These are phyloP conservation scores for Podarcis raffonei DNA, from an alignment of 2,113 vertebrate genomes.

Conservation along the genomic window DNA sequence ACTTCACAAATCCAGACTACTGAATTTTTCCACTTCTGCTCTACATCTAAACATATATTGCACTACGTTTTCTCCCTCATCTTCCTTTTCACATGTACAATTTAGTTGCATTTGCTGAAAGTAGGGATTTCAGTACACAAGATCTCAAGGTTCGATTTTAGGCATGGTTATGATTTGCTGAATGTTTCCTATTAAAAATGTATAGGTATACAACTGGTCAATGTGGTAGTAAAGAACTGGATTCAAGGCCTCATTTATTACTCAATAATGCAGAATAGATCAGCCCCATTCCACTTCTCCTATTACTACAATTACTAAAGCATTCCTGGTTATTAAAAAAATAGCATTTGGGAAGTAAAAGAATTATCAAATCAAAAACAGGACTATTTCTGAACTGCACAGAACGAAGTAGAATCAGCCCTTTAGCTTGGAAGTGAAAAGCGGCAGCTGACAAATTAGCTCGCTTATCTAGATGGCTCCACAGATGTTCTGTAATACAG, in stretches of 20 bases:
- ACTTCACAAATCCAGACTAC: neutral
- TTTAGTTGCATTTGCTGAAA: neutral
- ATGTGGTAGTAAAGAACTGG: neutral
- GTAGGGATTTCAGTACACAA: neutral
- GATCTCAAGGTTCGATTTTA: neutral
- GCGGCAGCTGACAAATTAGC: neutral
- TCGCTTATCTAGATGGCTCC: neutral
- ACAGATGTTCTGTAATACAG: neutral
- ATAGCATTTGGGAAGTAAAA: neutral
- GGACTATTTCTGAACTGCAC: constrained; percentile 34
- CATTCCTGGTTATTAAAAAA: neutral
- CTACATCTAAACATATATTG: neutral
- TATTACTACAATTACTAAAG: neutral
- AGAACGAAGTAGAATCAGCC: constrained; percentile 11
- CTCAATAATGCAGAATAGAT: neutral
- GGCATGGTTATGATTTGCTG: neutral
- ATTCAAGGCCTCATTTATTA: neutral
- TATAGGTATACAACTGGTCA: neutral
- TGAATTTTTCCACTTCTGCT: neutral
- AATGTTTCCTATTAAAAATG: neutral
- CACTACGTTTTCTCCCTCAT: neutral
- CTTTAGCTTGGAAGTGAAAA: constrained; percentile 44
- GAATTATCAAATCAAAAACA: neutral
- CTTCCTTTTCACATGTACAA: neutral
- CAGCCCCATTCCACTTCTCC: neutral